These are phyloP conservation scores for Heliconius ismenius DNA, from an alignment of 2,888 invertebrate species.

Conservation along the genomic window DNA sequence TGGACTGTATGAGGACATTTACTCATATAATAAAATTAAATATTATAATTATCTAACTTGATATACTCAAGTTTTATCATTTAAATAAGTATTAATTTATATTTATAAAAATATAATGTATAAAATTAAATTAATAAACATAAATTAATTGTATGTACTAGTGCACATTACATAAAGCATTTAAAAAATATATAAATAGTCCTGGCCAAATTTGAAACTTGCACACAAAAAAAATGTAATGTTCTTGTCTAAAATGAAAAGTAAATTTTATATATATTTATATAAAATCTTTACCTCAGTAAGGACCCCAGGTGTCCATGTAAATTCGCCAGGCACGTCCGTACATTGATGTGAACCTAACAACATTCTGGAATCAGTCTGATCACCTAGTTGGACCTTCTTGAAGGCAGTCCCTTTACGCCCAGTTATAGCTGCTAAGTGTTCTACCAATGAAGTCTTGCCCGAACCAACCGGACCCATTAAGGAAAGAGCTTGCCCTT, in stretches of 20 bases:
- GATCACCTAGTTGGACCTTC: constrained; percentile 97
- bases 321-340: constrained; percentile 97
- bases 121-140: not conserved
- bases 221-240: too few species aligned
- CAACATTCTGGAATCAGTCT: constrained; percentile 97
- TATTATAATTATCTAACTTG: not conserved
- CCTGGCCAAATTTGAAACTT: too few species aligned
- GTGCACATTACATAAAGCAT: not conserved
- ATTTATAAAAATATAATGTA: too few species aligned
- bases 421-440: constrained; percentile 91
- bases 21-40: not conserved
- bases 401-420: constrained; percentile 79
- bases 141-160: not conserved
- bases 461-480: constrained; percentile 97
- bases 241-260: too few species aligned
- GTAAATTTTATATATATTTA: not conserved
- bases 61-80: too few species aligned
- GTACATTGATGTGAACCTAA: constrained; percentile 97
- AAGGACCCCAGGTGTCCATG: constrained; percentile 97
- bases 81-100: not conserved
- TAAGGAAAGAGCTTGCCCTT: constrained; percentile 86
- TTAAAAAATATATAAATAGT: not conserved
- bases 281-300: constrained; percentile 83
- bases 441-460: constrained; percentile 94
- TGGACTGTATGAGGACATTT: not conserved